phyloP scores from a whole-genome alignment of 1,140 invertebrate species.

The Pachyrhynchus sulphureomaculatus region DNA sequence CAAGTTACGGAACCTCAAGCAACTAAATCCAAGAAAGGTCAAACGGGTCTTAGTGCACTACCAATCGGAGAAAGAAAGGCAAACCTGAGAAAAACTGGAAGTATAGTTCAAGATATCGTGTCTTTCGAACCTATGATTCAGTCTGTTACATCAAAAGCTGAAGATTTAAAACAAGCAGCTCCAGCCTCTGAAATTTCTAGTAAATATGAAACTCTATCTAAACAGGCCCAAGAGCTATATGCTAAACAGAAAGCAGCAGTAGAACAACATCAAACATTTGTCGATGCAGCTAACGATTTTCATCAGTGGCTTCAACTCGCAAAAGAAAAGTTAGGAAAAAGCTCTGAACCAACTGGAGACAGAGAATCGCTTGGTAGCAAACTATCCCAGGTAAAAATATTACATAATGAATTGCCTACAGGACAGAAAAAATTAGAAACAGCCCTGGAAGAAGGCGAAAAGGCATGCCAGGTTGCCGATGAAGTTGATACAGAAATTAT shows the following conservation, averaged over 20 bases:
- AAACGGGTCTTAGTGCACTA: slow-evolving; percentile 68
- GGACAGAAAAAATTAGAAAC: slow-evolving; percentile 80
- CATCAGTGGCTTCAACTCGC: slow-evolving; percentile 87
- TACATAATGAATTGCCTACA: slow-evolving; percentile 78
- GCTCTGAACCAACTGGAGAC: slow-evolving; percentile 91
- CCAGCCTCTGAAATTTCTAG: slow-evolving; percentile 85
- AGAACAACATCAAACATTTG: slow-evolving; percentile 85
- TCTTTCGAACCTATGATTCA: slow-evolving; percentile 95
- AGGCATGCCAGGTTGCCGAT: slow-evolving; percentile 78
- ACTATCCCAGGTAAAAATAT: slow-evolving; percentile 79
- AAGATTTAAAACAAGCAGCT: slow-evolving; percentile 81
- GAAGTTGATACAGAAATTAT: slow-evolving; percentile 87
- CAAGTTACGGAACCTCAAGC: slow-evolving; percentile 87
- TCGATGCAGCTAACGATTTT: slow-evolving; percentile 89
- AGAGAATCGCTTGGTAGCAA: slow-evolving; percentile 85
- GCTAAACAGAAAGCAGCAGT: slow-evolving; percentile 90
- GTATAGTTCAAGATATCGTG: slow-evolving; percentile 92
- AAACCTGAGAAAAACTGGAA: slow-evolving; percentile 85
- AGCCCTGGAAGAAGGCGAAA: slow-evolving; percentile 78
- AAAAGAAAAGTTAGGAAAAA: slow-evolving; percentile 88
- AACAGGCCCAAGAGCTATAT: slow-evolving; percentile 86
- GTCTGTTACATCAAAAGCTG: slow-evolving; percentile 87
- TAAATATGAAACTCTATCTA: slow-evolving; percentile 86
- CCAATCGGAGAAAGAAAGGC: slow-evolving; percentile 84
- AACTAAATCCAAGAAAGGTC: slow-evolving; percentile 68